Conservation (phyloP, 2,797 vertebrate genomes). For the Myotis findleyi region DNA sequence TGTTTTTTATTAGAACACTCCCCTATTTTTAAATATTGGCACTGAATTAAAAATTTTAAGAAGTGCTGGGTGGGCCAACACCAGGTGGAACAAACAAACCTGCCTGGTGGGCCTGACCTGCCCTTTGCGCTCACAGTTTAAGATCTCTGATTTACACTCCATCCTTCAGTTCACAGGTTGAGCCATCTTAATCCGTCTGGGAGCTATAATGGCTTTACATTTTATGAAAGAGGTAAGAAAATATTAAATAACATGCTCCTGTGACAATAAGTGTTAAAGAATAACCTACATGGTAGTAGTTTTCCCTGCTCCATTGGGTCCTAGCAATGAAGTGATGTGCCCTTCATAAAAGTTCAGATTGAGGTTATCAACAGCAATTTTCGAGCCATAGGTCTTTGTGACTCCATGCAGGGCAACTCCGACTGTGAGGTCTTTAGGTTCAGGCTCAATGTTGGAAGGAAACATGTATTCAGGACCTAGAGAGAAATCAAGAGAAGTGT, state of each 20-base stretch:
- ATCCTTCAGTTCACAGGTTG: neutral
- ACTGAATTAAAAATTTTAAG: slow-evolving; percentile 6
- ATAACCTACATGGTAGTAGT: slow-evolving; percentile 96
- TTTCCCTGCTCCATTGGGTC: slow-evolving; percentile 98
- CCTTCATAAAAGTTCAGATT: slow-evolving; percentile 96
- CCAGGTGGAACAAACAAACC: neutral
- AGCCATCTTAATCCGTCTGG: neutral
- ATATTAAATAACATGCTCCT: neutral
- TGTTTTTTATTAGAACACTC: neutral
- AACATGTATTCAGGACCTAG: slow-evolving; percentile 79
- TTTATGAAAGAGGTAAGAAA: neutral
- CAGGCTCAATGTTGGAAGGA: slow-evolving; percentile 88
- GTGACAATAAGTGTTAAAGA: slow-evolving; percentile 55
- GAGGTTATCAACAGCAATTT: slow-evolving; percentile 93
- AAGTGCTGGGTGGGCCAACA: neutral
- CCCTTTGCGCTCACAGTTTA: neutral
- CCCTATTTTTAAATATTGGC: neutral
- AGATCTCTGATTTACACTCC: neutral
- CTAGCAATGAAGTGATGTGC: slow-evolving; percentile 96
- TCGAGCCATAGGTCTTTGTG: slow-evolving; percentile 93
- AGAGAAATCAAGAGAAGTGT: slow-evolving; percentile 42
- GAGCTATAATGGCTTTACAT: neutral
- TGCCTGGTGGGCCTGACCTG: neutral
- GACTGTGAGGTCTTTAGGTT: slow-evolving; percentile 90
- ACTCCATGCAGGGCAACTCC: slow-evolving; percentile 94